These are phyloP conservation scores for Paedocypris sp. DNA, from an alignment of 2,113 vertebrate species.

Conservation along the genomic window DNA sequence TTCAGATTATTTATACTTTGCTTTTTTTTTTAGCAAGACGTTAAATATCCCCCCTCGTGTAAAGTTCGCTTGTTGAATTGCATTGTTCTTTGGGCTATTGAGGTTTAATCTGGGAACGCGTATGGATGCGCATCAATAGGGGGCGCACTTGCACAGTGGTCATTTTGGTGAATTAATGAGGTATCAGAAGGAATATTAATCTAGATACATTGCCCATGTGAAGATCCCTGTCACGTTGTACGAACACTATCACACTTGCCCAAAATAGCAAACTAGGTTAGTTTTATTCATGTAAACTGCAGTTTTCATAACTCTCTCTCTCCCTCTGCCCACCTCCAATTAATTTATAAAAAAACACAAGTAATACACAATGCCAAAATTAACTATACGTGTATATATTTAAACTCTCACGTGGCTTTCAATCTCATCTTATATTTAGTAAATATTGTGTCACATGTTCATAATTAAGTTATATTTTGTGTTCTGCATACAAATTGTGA, in stretches of 20 bases:
- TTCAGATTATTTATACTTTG: too few species aligned
- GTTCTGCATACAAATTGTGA: too few species aligned
- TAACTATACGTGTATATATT: neutral
- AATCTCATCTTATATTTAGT: neutral
- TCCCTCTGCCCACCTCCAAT: conserved; percentile 17
- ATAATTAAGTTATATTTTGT: too few species aligned
- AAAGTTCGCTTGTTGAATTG: conserved; percentile 5
- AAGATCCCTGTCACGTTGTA: conserved; percentile 56
- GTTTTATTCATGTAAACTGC: neutral
- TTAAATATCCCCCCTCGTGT: neutral
- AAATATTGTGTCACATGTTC: neutral
- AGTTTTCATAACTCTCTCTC: neutral
- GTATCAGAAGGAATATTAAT: conserved; percentile 54
- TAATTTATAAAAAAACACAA: neutral
- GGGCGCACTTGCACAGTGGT: conserved; percentile 60
- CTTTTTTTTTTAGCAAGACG: neutral
- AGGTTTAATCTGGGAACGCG: conserved; percentile 24
- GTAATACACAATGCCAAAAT: neutral
- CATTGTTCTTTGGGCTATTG: conserved; percentile 14
- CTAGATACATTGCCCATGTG: conserved; percentile 37
- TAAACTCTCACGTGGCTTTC: too few species aligned
- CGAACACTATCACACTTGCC: conserved; percentile 39
- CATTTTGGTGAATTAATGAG: conserved; percentile 41
- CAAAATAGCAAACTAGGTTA: conserved; percentile 15
- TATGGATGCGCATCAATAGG: conserved; percentile 42